Evolutionary conservation across 2,797 vertebrate species (phyloP), one percentile per base, ranked within the genome.

Genomic region (Falco columbarius): DNA sequence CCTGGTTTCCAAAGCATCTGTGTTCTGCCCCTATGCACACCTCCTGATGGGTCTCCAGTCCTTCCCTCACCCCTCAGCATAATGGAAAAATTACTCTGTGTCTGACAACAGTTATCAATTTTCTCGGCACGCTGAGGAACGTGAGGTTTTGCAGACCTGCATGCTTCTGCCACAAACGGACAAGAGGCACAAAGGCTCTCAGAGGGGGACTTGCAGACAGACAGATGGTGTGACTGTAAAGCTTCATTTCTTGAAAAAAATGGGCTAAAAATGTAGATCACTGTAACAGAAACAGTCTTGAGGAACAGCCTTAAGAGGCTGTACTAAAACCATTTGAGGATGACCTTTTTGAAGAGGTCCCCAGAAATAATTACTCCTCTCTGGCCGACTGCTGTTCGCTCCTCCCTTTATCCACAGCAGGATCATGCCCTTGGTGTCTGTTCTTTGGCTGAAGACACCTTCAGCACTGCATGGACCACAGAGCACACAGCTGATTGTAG

Each of bases 191-290:
- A 27, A 26, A 44, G 36, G 77, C 32, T 51, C 46, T 26, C 4
- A 1, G 54, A 49, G 58, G 38, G 51, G 83, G 29, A 40, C 9
- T 3, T 75, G 77, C 83, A 79, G 93, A 30, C 61, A 61, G 77
- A 42, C 81, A 85, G 84, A 92, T 47, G 66, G 74, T 34, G 81
- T 51, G 86, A 72, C 23, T 52, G 70, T 14, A 32, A 56, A 36
- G 13, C 84, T 74, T 16, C 90, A 26, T 7, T 68, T 74, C 81
- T 38, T 58, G 84, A 42, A 12, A 81, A 89, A 95, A 91, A 54
- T 47, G 84, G 77, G 96, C 94, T 91, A 49, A 42, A 76, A 85
- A 85, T 63, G 77, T 81, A 74, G 90, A 89, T 91, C 93, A 85
- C 77, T 93, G 91, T 85, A 22, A 90, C 87, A 82, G 75, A 73